Conservation (phyloP, 2,797 vertebrate genomes). For the Arnoldichthys spilopterus region DNA sequence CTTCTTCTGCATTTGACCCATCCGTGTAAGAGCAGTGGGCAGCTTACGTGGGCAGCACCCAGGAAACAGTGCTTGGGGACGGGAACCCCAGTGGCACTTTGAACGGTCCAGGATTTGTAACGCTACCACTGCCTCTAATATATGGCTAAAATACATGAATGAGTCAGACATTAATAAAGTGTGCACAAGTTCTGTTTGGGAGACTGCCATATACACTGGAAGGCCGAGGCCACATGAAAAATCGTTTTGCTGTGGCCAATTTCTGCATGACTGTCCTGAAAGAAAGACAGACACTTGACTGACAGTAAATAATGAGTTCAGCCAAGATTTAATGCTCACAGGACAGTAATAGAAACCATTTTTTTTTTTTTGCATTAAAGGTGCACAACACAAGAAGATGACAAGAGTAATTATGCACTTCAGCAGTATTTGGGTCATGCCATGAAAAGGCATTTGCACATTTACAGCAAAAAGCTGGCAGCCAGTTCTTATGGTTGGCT, state of each 20-base stretch:
- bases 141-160: no score
- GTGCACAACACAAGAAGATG: conserved; percentile 29
- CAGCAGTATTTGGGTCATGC: conserved; percentile 27
- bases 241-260: neutral
- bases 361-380: conserved; percentile 3
- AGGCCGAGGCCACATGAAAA: no score
- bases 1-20: no score
- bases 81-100: no score
- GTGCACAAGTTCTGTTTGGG: no score
- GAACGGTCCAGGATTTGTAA: no score
- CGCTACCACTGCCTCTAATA: no score
- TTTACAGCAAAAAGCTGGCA: conserved; percentile 21
- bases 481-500: conserved; percentile 32
- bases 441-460: conserved; percentile 8
- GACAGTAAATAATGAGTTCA: conserved; percentile 28
- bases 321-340: conserved; percentile 21
- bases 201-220: no score
- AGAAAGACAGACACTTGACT: conserved; percentile 30
- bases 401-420: conserved; percentile 52
- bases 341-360: conserved; percentile 26
- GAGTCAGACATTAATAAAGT: no score
- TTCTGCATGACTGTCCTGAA: conserved; percentile 21
- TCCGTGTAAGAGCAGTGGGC: no score
- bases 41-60: no score
- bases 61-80: no score